Evolutionary conservation across 2,113 vertebrate species (phyloP).

Genomic region (Clarias gariepinus): DNA sequence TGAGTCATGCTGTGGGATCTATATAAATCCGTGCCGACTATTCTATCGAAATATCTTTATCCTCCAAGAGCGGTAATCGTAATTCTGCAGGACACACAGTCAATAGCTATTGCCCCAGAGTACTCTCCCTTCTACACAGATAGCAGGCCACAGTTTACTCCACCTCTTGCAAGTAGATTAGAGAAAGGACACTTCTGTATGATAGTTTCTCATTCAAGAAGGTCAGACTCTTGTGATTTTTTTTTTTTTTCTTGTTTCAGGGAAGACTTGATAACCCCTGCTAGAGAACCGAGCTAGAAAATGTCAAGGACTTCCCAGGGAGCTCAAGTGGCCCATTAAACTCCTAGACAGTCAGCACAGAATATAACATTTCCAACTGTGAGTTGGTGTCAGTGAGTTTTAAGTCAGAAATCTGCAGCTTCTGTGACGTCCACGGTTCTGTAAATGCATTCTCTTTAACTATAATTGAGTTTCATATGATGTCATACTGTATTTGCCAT

Average conservation of each 20-base stretch:
- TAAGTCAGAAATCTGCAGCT: not conserved
- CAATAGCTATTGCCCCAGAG: slow-evolving; percentile 3
- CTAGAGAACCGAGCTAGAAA: not conserved
- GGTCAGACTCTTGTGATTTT: slow-evolving; percentile 15
- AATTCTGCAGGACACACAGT: slow-evolving; percentile 17
- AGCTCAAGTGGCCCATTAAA: not conserved
- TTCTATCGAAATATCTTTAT: slow-evolving; percentile 13
- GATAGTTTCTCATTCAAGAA: not conserved
- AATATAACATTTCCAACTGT: not conserved
- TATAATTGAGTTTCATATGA: not conserved
- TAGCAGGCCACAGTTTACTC: not conserved
- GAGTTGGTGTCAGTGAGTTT: not conserved
- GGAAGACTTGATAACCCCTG: not conserved
- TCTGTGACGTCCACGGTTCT: not conserved
- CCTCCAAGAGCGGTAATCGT: not conserved
- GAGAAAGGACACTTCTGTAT: not conserved
- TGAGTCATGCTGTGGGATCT: slow-evolving; percentile 27
- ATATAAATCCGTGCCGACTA: slow-evolving; percentile 30
- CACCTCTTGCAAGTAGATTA: not conserved
- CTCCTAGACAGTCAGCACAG: not conserved
- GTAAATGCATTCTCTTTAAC: not conserved
- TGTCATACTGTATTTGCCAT: not conserved
- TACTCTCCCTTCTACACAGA: slow-evolving; percentile 4
- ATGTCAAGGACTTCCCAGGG: not conserved
- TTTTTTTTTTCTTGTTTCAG: slow-evolving; percentile 2